Percentiles rank a stretch among this genome's conserved stretches.
Evolutionary conservation across 2,113 vertebrate species (phyloP).

Genomic region (Psittacula cyanocephala): DNA sequence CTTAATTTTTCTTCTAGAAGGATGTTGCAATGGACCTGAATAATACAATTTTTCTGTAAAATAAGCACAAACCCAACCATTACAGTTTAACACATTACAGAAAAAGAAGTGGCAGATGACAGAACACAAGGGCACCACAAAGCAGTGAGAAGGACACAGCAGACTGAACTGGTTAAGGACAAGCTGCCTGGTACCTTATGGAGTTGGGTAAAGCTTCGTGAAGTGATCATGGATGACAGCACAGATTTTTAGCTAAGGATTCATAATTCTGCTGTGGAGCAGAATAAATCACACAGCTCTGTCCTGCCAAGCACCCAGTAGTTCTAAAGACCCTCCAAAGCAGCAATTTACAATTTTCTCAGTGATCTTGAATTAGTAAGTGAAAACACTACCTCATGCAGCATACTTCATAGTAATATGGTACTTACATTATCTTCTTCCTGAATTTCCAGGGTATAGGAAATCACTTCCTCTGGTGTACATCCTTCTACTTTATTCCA

Average conservation of each 20-base stretch:
- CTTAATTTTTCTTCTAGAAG: not conserved
- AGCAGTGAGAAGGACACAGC: not conserved
- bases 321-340: not conserved
- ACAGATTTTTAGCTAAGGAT: not conserved
- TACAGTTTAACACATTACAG: not conserved
- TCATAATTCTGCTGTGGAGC: not conserved
- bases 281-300: not conserved
- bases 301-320: not conserved
- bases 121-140: not conserved
- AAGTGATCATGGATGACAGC: not conserved
- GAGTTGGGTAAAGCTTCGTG: not conserved
- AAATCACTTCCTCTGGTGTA: constrained; percentile 86
- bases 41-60: not conserved
- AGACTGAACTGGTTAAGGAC: not conserved
- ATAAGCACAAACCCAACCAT: fast-evolving
- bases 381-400: not conserved
- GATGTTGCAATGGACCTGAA: not conserved
- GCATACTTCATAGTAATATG: fast-evolving
- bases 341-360: not conserved
- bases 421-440: constrained; percentile 90
- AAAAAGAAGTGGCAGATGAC: not conserved
- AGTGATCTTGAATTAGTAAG: not conserved
- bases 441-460: constrained; percentile 95
- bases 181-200: not conserved
- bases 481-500: constrained; percentile 92